These are phyloP conservation scores for Pollimyrus isidori DNA, from an alignment of 2,113 vertebrate genomes.

Conservation along the genomic window DNA sequence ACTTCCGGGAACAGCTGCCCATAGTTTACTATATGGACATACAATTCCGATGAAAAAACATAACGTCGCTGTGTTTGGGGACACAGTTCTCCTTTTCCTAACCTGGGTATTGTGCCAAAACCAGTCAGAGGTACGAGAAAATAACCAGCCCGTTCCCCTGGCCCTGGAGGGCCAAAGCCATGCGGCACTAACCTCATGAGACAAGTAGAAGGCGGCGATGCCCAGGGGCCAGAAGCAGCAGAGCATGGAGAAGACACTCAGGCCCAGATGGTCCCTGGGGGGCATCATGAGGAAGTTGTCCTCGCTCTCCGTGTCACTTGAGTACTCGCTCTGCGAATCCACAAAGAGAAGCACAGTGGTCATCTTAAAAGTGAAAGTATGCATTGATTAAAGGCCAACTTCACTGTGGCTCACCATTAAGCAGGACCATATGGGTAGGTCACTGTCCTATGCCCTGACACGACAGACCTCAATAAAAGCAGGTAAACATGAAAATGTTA, in stretches of 20 bases:
- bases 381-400: not conserved
- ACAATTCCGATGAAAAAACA: not conserved
- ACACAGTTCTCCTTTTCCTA: not conserved
- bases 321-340: constrained; percentile 78
- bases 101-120: not conserved
- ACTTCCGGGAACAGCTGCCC: not conserved
- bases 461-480: not conserved
- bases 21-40: not conserved
- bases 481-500: not conserved
- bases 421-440: not conserved
- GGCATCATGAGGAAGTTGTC: constrained; percentile 90
- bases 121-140: not conserved
- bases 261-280: constrained; percentile 80
- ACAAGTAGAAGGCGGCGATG: constrained; percentile 89
- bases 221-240: constrained; percentile 96
- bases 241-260: constrained; percentile 95
- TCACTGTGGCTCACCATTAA: not conserved
- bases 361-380: not conserved
- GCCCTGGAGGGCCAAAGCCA: not conserved
- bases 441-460: not conserved
- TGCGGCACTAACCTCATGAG: constrained; percentile 67
- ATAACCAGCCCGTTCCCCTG: not conserved
- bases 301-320: constrained; percentile 85
- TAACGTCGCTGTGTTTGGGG: not conserved
- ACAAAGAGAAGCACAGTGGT: not conserved